Evolutionary conservation across 2,888 invertebrate genomes (phyloP).

Genomic region (Watsonalla binaria): DNA sequence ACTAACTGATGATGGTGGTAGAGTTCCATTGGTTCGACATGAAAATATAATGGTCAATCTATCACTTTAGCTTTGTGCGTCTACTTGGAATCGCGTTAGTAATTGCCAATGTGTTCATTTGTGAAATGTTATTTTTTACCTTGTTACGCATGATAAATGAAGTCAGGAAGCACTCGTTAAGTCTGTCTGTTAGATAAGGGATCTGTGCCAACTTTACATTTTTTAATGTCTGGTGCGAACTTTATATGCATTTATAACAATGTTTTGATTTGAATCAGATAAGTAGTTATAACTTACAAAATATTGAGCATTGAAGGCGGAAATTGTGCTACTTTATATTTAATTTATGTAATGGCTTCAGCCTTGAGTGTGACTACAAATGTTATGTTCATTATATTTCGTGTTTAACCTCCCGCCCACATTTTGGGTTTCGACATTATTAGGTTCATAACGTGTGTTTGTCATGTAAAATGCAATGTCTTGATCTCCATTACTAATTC

Average conservation of each 20-base stretch:
- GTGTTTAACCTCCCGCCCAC: slow-evolving; percentile 28
- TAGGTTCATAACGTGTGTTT: slow-evolving; percentile 26
- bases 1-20: slow-evolving; percentile 26
- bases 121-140: slow-evolving; percentile 23
- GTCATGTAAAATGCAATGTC: slow-evolving; percentile 34
- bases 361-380: background rate
- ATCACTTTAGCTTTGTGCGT: background rate
- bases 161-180: slow-evolving; percentile 45
- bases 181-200: slow-evolving; percentile 38
- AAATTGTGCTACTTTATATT: too few species aligned
- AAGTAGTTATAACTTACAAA: too few species aligned
- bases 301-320: too few species aligned
- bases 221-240: background rate
- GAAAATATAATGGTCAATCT: background rate
- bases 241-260: background rate
- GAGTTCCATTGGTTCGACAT: slow-evolving; percentile 20
- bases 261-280: background rate
- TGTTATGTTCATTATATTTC: slow-evolving; percentile 18
- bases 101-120: slow-evolving; percentile 15
- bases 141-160: slow-evolving; percentile 45
- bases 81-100: slow-evolving; percentile 1
- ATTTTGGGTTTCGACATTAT: slow-evolving; percentile 32
- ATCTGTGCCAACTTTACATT: slow-evolving; percentile 45
- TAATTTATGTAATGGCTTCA: background rate
- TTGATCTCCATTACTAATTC: slow-evolving; percentile 18